Evolutionary conservation across 2,113 vertebrate species (phyloP), one percentile per base, ranked within the genome.

Genomic region (Macaca nemestrina): DNA sequence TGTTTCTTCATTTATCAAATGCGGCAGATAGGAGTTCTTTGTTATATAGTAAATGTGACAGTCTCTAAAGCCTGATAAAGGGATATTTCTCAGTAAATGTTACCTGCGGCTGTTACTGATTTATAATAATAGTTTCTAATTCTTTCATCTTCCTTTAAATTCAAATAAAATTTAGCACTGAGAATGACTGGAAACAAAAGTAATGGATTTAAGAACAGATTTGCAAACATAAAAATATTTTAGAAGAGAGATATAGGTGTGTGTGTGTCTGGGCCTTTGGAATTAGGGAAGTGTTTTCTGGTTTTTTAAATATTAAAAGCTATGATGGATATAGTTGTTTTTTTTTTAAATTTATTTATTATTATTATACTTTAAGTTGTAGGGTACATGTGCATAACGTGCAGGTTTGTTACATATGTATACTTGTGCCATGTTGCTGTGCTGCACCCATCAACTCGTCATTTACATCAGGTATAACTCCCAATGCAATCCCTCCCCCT

Each of bases 231-330:
- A 83, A 27, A 40, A 68, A 81, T 70, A 14, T 80, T 88, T 84
- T 76, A 80, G n/a, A 48, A 78, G 32, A 14, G 48, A 2, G 25
- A 4, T 57, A 5, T 93, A 8, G 35, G 1, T 43, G 17, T 59
- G 8, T 61, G 6, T 84, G 40, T 23, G 16, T 59, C 10, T 64
- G 25, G 25, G 52, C 32, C 17, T 97, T 95, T 89, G 32, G 67
- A 88, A 80, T 90, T 95, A 48, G 35, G 43, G 92, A 95, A 94
- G 38, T 86, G 38, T 67, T 59, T 94, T 93, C 30, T 52, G 9
- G 11, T 83, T 78, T 83, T 90, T 91, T 90, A 38, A 11, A 11
- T 88, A 91, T 43, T 86, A 90, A 88, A 82, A 75, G 50, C n/a
- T 70, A 4, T 64, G 73, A 82, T 59, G 17, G 43, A 80, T 90